Percentiles rank a stretch among this genome's conserved stretches.
These are phyloP conservation scores for Pseudobourletiella spinata DNA, from an alignment of 1,140 invertebrate genomes.

Conservation along the genomic window DNA sequence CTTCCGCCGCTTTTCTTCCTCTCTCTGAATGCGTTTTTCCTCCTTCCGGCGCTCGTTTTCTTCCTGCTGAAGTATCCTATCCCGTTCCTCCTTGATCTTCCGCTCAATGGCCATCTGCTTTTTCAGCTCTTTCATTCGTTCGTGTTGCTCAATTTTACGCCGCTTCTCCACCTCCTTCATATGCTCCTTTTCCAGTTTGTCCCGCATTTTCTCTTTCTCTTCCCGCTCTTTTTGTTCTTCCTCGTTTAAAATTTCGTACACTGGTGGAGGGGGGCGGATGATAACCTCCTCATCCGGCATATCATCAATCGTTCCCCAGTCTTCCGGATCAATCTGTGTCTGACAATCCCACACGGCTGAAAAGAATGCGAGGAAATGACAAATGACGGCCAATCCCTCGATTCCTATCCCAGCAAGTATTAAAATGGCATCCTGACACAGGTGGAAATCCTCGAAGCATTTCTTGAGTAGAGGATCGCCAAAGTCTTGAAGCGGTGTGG, in stretches of 20 bases:
- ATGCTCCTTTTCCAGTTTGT: not conserved
- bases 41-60: too few relatives aligned
- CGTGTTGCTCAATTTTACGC: not conserved
- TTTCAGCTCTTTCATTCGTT: not conserved
- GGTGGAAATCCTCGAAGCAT: not conserved
- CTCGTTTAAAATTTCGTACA: not conserved
- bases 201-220: not conserved
- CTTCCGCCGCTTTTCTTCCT: too few relatives aligned
- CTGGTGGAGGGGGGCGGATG: not conserved
- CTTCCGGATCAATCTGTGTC: not conserved
- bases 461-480: not conserved
- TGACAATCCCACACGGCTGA: not conserved
- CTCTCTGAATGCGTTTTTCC: too few relatives aligned
- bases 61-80: too few relatives aligned
- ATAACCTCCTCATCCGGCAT: not conserved
- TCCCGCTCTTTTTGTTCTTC: not conserved
- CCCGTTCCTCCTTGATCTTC: too few relatives aligned
- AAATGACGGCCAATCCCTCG: not conserved
- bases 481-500: not conserved
- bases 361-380: not conserved
- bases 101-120: too few relatives aligned
- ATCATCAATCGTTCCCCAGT: not conserved
- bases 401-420: not conserved
- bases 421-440: constrained; percentile 1
- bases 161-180: not conserved